phyloP scores from a whole-genome alignment of 2,888 invertebrate species.

The Andrena chrysosceles region DNA sequence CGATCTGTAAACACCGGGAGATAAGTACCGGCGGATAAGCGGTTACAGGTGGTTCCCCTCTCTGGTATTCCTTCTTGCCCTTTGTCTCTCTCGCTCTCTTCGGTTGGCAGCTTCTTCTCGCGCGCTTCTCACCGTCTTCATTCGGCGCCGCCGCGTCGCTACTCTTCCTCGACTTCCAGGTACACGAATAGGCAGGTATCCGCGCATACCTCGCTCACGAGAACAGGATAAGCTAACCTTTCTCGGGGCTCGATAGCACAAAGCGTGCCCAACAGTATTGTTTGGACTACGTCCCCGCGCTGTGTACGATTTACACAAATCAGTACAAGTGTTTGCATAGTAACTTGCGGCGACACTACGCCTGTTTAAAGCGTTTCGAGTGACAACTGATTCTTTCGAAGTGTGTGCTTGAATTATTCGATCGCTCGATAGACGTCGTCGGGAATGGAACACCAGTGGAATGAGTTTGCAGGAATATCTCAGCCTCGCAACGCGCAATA shows the following conservation, averaged over 20 bases:
- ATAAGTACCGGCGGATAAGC: constrained; percentile 68
- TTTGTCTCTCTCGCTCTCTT: constrained; percentile 32
- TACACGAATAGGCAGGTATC: constrained; percentile 7
- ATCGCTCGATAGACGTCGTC: too few species aligned
- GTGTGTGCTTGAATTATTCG: too few species aligned
- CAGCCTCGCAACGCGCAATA: neutral
- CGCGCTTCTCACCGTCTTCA: constrained; percentile 25
- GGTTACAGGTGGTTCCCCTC: constrained; percentile 70
- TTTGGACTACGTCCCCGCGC: neutral
- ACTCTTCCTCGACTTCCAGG: constrained; percentile 28
- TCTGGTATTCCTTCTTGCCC: constrained; percentile 14
- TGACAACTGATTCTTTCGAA: too few species aligned
- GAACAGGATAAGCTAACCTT: neutral
- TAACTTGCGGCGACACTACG: too few species aligned
- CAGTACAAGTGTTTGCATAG: too few species aligned
- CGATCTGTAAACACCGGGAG: constrained; percentile 72
- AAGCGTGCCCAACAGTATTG: neutral
- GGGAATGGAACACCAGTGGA: too few species aligned
- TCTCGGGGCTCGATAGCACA: constrained; percentile 18
- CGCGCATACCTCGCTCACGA: neutral
- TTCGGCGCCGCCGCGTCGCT: constrained; percentile 9
- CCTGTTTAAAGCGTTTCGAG: too few species aligned
- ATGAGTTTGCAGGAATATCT: neutral
- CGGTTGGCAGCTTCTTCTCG: constrained; percentile 19
- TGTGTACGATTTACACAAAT: neutral